Conservation (phyloP, 2,797 vertebrate species). For the Xiphophorus birchmanni region DNA sequence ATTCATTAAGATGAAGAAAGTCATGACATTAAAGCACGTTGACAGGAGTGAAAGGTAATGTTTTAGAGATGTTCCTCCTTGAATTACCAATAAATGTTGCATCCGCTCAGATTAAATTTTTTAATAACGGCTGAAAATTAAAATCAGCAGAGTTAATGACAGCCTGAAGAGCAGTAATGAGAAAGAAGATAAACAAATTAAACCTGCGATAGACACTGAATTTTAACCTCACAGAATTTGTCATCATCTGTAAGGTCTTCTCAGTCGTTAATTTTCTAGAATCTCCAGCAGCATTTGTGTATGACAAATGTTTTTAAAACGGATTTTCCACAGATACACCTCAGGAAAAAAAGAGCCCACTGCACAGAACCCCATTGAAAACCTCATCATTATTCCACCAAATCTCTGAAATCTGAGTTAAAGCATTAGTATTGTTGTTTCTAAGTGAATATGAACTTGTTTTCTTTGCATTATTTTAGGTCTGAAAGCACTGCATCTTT, state of each 20-base stretch:
- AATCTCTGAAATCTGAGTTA: too few relatives aligned
- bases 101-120: conserved; percentile 4
- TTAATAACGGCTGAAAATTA: conserved; percentile 23
- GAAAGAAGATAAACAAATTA: conserved; percentile 1
- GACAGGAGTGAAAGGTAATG: conserved; percentile 4
- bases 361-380: too few relatives aligned
- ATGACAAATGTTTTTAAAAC: not conserved
- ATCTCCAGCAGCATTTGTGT: not conserved
- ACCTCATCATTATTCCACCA: too few relatives aligned
- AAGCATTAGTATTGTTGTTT: too few relatives aligned
- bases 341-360: too few relatives aligned
- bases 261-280: not conserved
- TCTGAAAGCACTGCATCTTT: too few relatives aligned
- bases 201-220: conserved; percentile 2
- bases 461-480: too few relatives aligned
- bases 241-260: not conserved
- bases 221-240: not conserved
- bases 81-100: conserved; percentile 18
- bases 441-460: too few relatives aligned
- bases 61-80: conserved; percentile 6
- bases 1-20: conserved; percentile 16
- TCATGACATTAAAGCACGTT: not conserved
- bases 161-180: conserved; percentile 8
- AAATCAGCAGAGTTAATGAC: conserved; percentile 3
- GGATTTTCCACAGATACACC: not conserved